phyloP scores from a whole-genome alignment of 1,140 invertebrate species.

The Aleiodes sp. region DNA sequence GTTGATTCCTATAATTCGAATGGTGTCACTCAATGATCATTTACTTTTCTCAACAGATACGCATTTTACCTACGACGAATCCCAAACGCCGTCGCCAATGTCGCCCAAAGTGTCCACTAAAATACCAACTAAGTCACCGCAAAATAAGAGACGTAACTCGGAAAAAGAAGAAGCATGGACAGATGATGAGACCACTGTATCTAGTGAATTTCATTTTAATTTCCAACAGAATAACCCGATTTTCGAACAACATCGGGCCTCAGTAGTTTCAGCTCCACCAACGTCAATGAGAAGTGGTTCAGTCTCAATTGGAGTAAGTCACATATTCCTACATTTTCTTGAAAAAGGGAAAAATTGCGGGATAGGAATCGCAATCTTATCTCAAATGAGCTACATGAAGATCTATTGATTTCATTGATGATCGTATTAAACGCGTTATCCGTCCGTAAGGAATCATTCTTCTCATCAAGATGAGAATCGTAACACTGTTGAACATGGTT shows the following conservation, averaged over 20 bases:
- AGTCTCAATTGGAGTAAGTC: conserved; percentile 46
- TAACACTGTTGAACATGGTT: no score
- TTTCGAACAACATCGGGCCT: conserved; percentile 48
- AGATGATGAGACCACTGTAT: conserved; percentile 36
- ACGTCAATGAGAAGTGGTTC: conserved; percentile 48
- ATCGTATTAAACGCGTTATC: no score
- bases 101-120: conserved; percentile 24
- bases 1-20: background rate
- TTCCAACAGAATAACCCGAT: conserved; percentile 31
- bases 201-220: conserved; percentile 28
- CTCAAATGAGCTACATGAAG: no score
- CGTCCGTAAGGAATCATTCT: no score
- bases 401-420: no score
- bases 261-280: conserved; percentile 48
- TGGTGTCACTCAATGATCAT: background rate
- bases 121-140: conserved; percentile 24
- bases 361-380: no score
- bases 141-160: conserved; percentile 26
- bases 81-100: conserved; percentile 35
- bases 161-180: conserved; percentile 42
- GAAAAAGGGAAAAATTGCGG: background rate
- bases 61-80: conserved; percentile 51
- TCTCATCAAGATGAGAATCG: no score
- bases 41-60: conserved; percentile 39
- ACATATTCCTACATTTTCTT: background rate